Percentiles rank a stretch among this genome's conserved stretches.
These are phyloP conservation scores for Porites cylindrica DNA, from an alignment of 92 coral and sea anemone species.

Conservation along the genomic window DNA sequence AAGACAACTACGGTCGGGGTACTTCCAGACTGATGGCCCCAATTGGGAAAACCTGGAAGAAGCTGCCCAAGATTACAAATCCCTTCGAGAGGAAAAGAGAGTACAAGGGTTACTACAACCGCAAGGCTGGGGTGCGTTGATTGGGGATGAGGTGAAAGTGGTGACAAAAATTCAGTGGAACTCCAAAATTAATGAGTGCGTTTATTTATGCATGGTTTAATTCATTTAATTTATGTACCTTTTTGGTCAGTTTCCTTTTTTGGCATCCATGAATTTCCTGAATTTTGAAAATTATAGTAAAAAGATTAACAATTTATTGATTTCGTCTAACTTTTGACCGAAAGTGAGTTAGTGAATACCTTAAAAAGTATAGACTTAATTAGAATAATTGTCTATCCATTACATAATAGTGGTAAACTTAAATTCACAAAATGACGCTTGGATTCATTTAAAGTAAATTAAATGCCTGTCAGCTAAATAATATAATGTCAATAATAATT, in stretches of 20 bases:
- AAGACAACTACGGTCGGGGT: constrained; percentile 4
- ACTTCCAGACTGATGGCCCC: constrained; percentile 6
- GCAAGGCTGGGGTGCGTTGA: neutral
- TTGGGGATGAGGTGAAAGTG: constrained; percentile 41
- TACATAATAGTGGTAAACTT: too few relatives aligned
- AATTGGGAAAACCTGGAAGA: constrained; percentile 5
- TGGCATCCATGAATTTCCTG: too few relatives aligned
- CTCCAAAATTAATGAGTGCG: constrained; percentile 17
- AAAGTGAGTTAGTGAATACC: too few relatives aligned
- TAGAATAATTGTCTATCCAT: too few relatives aligned
- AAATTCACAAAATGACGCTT: too few relatives aligned
- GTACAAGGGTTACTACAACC: constrained; percentile 2
- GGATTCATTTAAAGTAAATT: too few relatives aligned
- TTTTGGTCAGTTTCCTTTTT: too few relatives aligned
- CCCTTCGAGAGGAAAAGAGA: neutral
- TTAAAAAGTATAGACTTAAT: too few relatives aligned
- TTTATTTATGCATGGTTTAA: neutral
- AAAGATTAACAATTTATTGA: too few relatives aligned
- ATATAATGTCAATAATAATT: neutral
- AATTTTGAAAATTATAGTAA: too few relatives aligned
- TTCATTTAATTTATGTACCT: too few relatives aligned
- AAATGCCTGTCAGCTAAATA: neutral
- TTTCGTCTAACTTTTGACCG: too few relatives aligned
- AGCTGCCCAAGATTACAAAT: neutral
- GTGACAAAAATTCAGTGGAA: constrained; percentile 42